phyloP scores from a whole-genome alignment of 2,113 vertebrate genomes.

The Callorhinus ursinus region DNA sequence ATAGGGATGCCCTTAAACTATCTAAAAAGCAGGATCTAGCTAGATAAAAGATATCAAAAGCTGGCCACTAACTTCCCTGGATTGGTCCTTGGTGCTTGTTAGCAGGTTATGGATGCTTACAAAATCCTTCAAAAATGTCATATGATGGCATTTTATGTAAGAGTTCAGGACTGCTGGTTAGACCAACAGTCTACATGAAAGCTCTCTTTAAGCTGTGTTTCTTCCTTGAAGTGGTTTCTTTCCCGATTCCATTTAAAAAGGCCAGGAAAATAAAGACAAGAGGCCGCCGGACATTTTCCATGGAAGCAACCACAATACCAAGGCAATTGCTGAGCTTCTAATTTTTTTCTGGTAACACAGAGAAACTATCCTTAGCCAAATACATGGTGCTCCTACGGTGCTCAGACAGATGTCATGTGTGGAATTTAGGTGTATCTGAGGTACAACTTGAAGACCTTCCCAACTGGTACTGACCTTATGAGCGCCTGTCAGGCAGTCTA shows the following conservation, averaged over 20 bases:
- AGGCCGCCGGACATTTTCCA: not conserved
- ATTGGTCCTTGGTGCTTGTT: not conserved
- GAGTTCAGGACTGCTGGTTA: not conserved
- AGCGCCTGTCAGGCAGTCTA: conserved; percentile 93
- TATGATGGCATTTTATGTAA: not conserved
- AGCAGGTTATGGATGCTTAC: not conserved
- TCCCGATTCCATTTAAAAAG: not conserved
- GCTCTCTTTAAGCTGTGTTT: not conserved
- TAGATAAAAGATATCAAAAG: not conserved
- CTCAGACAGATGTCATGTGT: not conserved
- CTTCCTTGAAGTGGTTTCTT: not conserved
- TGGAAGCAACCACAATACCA: not conserved
- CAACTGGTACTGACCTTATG: conserved; percentile 88
- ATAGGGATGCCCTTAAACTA: not conserved
- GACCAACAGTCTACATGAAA: not conserved
- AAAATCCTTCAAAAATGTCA: not conserved
- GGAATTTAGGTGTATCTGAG: not conserved
- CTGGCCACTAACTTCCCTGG: not conserved
- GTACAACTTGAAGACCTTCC: not conserved
- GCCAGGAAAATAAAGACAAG: not conserved
- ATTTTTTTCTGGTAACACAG: not conserved
- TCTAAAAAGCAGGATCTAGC: not conserved
- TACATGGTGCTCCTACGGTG: not conserved
- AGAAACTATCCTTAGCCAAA: not conserved
- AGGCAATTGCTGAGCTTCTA: not conserved